Base-by-base conservation (phyloP, 2,888 invertebrate genomes). In the Tubulanus polymorphus region DNA sequence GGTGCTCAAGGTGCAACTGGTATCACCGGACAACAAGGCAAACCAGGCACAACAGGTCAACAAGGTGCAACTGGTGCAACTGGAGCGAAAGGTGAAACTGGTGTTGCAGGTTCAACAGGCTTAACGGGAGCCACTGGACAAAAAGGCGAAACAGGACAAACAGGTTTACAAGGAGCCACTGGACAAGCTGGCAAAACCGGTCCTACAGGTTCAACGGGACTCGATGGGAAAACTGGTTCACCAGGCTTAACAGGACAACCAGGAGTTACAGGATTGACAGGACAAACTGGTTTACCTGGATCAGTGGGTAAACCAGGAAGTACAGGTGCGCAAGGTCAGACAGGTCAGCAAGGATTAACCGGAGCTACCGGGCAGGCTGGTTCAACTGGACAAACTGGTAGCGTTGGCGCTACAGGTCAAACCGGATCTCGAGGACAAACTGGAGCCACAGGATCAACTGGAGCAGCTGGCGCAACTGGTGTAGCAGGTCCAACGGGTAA, bases 181-280 rank as follows among this genome's bases (percentile, higher is more conserved):
- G 56, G 56, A 12, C 18, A n/a, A 8, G 20, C 10, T 45, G 46
- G 46, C 26, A 12, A 48, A 10, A 56, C 53, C 48, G 56, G 56
- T 48, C 35, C 29, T 48, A 29, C 48, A 10, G 62, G 62, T 46
- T 32, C 41, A 23, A 45, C 51, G n/a, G 61, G 61, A 20, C 1
- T 10, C 35, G n/a, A 10, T 35, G 35, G 35, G 35, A 35, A 12
- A 35, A 35, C 12, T n/a, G 35, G 35, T n/a, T n/a, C 35, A 35
- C 35, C 10, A 12, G 35, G 35, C n/a, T n/a, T 10, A 35, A 35
- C 35, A 35, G 35, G 35, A 35, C 12, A 10, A 20, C n/a, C 46
- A 20, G 46, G 49, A 25, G n/a, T 30, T 12, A 8, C 49, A 15
- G 49, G 49, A 28, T n/a, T 8, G n/a, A 18, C 12, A 8, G 49